phyloP scores from a whole-genome alignment of 1,140 invertebrate genomes.

The Apocrypta bakeri region DNA sequence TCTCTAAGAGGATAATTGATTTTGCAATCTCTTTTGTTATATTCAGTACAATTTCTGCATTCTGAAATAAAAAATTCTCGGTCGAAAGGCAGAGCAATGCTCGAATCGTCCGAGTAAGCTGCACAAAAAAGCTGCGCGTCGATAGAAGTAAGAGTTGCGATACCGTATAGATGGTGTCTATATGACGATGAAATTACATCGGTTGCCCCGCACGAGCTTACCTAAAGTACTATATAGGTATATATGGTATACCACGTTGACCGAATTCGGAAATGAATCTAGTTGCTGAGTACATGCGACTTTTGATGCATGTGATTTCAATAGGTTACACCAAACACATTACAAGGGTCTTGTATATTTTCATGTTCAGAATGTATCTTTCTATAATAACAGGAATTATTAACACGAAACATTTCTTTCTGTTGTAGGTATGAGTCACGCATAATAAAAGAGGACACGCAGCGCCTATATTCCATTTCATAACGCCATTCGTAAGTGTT shows the following conservation, averaged over 20 bases:
- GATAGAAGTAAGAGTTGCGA: too few relatives aligned
- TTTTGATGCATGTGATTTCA: neutral
- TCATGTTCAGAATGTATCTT: too few relatives aligned
- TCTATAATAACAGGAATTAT: too few relatives aligned
- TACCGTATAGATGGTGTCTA: conserved; percentile 5
- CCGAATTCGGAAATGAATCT: neutral
- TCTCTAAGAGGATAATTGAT: neutral
- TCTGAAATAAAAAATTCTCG: too few relatives aligned
- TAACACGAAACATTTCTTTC: conserved; percentile 13
- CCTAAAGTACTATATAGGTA: neutral
- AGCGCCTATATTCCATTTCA: neutral
- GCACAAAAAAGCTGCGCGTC: too few relatives aligned
- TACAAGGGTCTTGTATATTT: too few relatives aligned
- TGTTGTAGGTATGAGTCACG: conserved; percentile 30
- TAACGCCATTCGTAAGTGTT: neutral
- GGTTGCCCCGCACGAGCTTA: neutral
- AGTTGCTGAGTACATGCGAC: neutral
- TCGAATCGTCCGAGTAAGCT: too few relatives aligned
- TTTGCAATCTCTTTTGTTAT: conserved; percentile 7
- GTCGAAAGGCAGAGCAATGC: too few relatives aligned
- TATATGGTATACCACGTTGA: too few relatives aligned
- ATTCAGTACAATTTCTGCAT: too few relatives aligned
- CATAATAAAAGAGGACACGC: neutral
- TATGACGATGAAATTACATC: conserved; percentile 37
- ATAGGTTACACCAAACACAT: too few relatives aligned